Percentiles rank a stretch among this genome's conserved stretches.
phyloP scores from a whole-genome alignment of 2,113 vertebrate genomes.

The Columbina picui region DNA sequence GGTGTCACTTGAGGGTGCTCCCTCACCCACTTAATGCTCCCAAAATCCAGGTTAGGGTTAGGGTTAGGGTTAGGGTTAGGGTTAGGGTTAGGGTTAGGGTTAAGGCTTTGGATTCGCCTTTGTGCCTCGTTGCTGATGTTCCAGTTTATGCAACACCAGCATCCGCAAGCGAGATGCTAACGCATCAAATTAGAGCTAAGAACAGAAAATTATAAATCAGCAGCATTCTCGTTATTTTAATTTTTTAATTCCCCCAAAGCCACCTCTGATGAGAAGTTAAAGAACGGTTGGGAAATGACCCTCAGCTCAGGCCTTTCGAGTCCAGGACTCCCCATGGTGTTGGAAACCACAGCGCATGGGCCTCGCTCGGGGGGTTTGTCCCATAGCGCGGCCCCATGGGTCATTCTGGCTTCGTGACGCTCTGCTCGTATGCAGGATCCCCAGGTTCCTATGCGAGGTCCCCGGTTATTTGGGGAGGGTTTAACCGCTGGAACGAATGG shows the following conservation, averaged over 20 bases:
- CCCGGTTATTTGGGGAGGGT: background rate
- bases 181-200: background rate
- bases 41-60: too few relatives aligned
- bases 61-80: too few relatives aligned
- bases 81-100: too few relatives aligned
- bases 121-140: accelerated
- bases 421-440: background rate
- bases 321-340: accelerated
- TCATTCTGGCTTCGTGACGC: accelerated
- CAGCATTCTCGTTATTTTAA: background rate
- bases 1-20: too few relatives aligned
- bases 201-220: background rate
- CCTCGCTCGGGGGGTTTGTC: accelerated
- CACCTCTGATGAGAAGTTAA: background rate
- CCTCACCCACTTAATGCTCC: too few relatives aligned
- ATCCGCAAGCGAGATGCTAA: accelerated
- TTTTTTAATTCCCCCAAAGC: background rate
- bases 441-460: accelerated
- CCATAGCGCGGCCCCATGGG: background rate
- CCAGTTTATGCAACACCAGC: background rate
- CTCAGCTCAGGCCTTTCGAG: accelerated
- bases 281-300: background rate
- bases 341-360: accelerated
- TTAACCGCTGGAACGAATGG: background rate
- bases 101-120: background rate